Conservation (phyloP, 1,140 invertebrate species). For the Ericerus pela region DNA sequence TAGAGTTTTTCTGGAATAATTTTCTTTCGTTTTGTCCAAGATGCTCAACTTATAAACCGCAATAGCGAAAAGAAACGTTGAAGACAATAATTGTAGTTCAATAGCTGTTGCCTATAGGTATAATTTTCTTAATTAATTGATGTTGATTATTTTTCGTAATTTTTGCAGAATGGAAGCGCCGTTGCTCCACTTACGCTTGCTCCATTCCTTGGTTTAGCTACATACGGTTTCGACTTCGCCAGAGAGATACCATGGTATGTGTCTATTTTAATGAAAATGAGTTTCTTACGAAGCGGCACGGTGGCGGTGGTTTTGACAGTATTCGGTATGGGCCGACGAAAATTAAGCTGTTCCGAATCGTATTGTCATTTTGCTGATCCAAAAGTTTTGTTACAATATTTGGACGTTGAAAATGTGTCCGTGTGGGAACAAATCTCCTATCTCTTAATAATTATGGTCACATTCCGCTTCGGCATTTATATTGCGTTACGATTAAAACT, state of each 20-base stretch:
- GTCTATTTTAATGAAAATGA: conserved; percentile 42
- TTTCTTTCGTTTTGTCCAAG: no score
- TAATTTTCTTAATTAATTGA: background rate
- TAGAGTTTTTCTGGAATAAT: no score
- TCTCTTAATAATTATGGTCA: conserved; percentile 18
- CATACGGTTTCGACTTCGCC: conserved; percentile 50
- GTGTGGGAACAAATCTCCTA: conserved; percentile 19
- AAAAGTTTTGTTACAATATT: conserved; percentile 22
- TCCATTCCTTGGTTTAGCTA: conserved; percentile 43
- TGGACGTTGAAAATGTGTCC: conserved; percentile 21
- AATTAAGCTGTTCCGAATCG: conserved; percentile 35
- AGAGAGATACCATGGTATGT: conserved; percentile 39
- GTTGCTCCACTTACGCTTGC: conserved; percentile 44
- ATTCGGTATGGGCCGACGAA: conserved; percentile 40
- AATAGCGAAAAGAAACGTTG: no score
- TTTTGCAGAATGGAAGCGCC: conserved; percentile 44
- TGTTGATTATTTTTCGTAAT: no score
- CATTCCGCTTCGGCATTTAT: conserved; percentile 20
- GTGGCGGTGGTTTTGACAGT: conserved; percentile 41
- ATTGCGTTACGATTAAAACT: conserved; percentile 21
- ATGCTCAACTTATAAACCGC: no score
- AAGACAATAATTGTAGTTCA: no score
- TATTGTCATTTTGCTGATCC: conserved; percentile 27
- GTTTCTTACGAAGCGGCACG: conserved; percentile 44
- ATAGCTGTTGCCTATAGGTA: background rate